phyloP scores from a whole-genome alignment of 2,113 vertebrate genomes.

The Craseonycteris thonglongyai region DNA sequence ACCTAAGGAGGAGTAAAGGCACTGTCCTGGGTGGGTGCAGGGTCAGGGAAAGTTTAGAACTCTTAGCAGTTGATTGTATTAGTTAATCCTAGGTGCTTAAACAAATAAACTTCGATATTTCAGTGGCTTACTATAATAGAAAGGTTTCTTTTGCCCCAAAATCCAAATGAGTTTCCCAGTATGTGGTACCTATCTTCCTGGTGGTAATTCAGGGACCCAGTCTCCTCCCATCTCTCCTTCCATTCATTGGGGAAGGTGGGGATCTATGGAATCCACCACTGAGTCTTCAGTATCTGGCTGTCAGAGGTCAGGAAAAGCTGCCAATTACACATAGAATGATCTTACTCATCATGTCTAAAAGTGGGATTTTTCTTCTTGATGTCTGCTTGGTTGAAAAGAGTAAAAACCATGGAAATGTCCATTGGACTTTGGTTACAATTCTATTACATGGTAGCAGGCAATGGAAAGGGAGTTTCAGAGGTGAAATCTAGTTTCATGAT shows the following conservation, averaged over 20 bases:
- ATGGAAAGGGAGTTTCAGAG: not conserved
- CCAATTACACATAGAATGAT: not conserved
- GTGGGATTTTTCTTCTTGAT: not conserved
- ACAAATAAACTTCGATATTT: not conserved
- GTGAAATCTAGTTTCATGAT: not conserved
- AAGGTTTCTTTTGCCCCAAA: not conserved
- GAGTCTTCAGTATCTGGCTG: not conserved
- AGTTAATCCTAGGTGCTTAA: not conserved
- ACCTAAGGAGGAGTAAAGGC: not conserved
- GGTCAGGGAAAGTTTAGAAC: not conserved
- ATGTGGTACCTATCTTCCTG: not conserved
- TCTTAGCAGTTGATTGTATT: not conserved
- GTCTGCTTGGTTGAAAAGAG: not conserved
- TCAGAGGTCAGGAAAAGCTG: not conserved
- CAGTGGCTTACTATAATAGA: not conserved
- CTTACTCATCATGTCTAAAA: not conserved
- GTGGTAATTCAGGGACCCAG: too few relatives aligned
- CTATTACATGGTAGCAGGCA: not conserved
- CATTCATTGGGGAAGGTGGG: fast-evolving
- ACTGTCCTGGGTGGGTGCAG: not conserved
- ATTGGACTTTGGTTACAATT: not conserved
- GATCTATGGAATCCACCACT: not conserved
- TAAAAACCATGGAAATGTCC: not conserved
- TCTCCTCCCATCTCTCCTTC: not conserved
- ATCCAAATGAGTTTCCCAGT: not conserved